These are phyloP conservation scores for Steinernema hermaphroditum DNA, from an alignment of 2,888 invertebrate genomes.

Conservation along the genomic window DNA sequence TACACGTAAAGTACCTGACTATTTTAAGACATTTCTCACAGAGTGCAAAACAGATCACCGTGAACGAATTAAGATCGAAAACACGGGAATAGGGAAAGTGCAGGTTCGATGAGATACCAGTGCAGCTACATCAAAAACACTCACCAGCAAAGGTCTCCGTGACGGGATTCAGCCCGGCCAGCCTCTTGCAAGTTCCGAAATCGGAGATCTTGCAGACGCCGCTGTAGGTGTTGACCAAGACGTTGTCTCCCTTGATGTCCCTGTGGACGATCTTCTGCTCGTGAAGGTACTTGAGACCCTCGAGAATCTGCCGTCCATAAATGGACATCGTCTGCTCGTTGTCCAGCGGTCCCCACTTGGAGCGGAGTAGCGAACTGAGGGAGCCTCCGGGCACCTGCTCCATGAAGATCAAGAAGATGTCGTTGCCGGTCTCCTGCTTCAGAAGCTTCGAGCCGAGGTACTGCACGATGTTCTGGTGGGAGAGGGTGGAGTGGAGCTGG, in stretches of 20 bases:
- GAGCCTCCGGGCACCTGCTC: slow-evolving; percentile 80
- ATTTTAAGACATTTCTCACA: no score
- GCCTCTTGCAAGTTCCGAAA: slow-evolving; percentile 94
- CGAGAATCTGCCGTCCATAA: slow-evolving; percentile 95
- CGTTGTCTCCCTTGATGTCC: slow-evolving; percentile 95
- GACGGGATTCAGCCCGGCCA: slow-evolving; percentile 83
- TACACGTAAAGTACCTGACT: no score
- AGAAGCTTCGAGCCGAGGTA: slow-evolving; percentile 87
- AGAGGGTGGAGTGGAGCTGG: slow-evolving; percentile 87
- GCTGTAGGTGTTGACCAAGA: slow-evolving; percentile 94
- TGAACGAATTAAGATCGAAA: no score
- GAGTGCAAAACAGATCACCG: no score
- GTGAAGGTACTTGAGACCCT: slow-evolving; percentile 78
- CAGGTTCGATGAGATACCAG: no score
- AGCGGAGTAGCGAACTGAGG: slow-evolving; percentile 85
- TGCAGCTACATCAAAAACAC: slow-evolving; percentile 10
- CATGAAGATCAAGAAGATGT: slow-evolving; percentile 93
- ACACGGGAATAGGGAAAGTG: no score
- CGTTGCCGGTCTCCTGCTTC: slow-evolving; percentile 70
- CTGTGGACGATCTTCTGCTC: slow-evolving; percentile 98
- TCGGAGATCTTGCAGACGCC: slow-evolving; percentile 98
- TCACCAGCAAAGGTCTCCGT: slow-evolving; percentile 76
- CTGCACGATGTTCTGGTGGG: slow-evolving; percentile 89
- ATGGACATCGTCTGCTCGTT: slow-evolving; percentile 92
- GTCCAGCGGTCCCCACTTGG: slow-evolving; percentile 96